Conservation (phyloP, 2,888 invertebrate species). For the Plebejus melissa region DNA sequence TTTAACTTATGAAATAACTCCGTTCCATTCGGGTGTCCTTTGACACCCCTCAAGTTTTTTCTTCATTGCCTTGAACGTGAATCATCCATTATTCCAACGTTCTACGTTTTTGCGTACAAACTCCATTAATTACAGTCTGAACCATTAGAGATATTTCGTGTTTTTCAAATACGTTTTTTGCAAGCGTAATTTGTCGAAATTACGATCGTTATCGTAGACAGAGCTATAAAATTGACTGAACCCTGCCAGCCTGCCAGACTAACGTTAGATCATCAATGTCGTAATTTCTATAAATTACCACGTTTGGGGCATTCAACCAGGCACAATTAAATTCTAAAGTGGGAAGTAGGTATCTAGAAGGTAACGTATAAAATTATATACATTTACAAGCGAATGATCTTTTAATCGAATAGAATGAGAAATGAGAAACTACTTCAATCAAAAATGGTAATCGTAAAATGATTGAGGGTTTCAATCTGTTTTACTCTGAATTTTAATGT, state of each 20-base stretch:
- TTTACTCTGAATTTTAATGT: too few species aligned
- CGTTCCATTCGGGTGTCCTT: too few species aligned
- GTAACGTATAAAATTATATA: background rate
- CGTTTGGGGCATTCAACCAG: slow-evolving; percentile 6
- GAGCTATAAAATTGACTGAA: slow-evolving; percentile 9
- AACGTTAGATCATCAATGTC: slow-evolving; percentile 8
- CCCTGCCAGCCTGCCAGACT: background rate
- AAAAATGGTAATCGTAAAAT: too few species aligned
- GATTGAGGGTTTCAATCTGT: too few species aligned
- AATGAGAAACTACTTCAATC: too few species aligned
- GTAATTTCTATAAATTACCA: slow-evolving; percentile 9
- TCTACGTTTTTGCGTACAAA: background rate
- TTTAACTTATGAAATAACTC: too few species aligned
- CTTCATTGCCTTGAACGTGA: background rate
- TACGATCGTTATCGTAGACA: background rate
- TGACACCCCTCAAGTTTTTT: too few species aligned
- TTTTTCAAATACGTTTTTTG: background rate
- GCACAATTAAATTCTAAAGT: background rate
- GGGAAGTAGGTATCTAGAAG: background rate
- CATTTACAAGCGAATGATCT: too few species aligned
- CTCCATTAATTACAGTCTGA: background rate
- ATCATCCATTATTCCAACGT: background rate
- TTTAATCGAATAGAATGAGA: too few species aligned
- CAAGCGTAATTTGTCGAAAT: background rate
- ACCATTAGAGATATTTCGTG: background rate